Percentiles rank a stretch among this genome's conserved stretches.
These are phyloP conservation scores for Mobula birostris DNA, from an alignment of 2,113 vertebrate genomes.

Conservation along the genomic window DNA sequence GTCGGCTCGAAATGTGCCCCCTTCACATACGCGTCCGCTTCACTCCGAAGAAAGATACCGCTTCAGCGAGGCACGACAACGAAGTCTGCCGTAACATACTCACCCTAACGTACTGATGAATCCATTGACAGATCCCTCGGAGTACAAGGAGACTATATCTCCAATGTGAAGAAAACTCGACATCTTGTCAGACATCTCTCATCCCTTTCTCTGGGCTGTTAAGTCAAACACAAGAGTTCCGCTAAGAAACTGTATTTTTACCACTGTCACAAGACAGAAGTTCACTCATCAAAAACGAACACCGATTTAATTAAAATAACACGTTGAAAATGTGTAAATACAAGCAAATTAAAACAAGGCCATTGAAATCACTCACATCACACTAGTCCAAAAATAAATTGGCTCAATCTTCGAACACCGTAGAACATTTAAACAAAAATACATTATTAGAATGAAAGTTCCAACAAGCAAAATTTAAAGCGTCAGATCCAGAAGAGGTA, in stretches of 20 bases:
- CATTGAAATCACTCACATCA: not conserved
- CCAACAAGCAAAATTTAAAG: not conserved
- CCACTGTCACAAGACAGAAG: not conserved
- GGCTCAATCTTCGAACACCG: not conserved
- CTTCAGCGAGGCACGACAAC: not conserved
- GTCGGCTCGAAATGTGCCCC: not conserved
- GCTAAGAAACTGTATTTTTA: not conserved
- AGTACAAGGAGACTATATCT: conserved; percentile 96
- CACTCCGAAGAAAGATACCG: not conserved
- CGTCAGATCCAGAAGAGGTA: not conserved
- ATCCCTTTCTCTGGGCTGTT: conserved; percentile 52
- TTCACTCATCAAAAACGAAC: not conserved
- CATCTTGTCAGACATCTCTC: conserved; percentile 96
- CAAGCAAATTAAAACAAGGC: not conserved
- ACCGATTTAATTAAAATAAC: too few species aligned
- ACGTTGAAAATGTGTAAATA: not conserved
- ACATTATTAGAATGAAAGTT: not conserved
- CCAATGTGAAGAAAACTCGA: conserved; percentile 98
- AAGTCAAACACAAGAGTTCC: not conserved
- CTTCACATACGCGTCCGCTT: not conserved
- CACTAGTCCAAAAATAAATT: not conserved
- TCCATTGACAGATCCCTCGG: conserved; percentile 92
- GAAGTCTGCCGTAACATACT: conserved; percentile 41
- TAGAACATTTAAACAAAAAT: not conserved
- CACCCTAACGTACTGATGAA: conserved; percentile 99